Base-by-base conservation (phyloP, 1,140 invertebrate genomes). In the Bilobella aurantiaca region DNA sequence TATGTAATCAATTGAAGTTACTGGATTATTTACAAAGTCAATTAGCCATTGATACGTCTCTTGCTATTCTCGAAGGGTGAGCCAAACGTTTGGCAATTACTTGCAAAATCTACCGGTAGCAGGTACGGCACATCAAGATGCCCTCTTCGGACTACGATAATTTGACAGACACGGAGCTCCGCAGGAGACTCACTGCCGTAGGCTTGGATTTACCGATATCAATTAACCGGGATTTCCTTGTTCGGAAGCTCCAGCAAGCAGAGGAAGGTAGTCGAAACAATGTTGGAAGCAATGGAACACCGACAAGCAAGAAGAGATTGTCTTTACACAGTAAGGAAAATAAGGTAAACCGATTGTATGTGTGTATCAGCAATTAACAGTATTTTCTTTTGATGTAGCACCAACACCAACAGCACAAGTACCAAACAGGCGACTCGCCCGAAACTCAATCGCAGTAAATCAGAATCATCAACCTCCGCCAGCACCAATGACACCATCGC, bases 151-250 rank as follows among this genome's bases (percentile, higher is more conserved):
- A 53, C 56, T 67, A 59, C 42, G 65, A 72, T 37, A 42, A 62
- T 28, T 70, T 74, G 46, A 58, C 66, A 5, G 66, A 74, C 59
- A 21, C 12, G 21, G 71, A 74, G 42, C 66, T 74, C 29, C 63
- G 69, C 21, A 63, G 64, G 56, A 67, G 67, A 53, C 46, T 74
- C 3, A 56, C 65, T 23, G 63, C 68, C 53, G 57, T 73, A 59
- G 73, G 73, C 1, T 62, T 58, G 18, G 67, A 74, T 65, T 27
- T 70, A n/a, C 73, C 73, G 8, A 62, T 74, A 3, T 69, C 69
- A 31, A 61, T 69, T 8, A 72, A 69, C 28, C 57, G 69, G 18
- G 71, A 71, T 16, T 68, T 74, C 30, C 49, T 73, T 18, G 46
- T 74, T 28, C 69, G 64, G 53, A 71, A 69, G 18, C 59, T 74